These are phyloP conservation scores for Apolygus lucorum DNA, from an alignment of 1,140 invertebrate genomes.

Conservation along the genomic window DNA sequence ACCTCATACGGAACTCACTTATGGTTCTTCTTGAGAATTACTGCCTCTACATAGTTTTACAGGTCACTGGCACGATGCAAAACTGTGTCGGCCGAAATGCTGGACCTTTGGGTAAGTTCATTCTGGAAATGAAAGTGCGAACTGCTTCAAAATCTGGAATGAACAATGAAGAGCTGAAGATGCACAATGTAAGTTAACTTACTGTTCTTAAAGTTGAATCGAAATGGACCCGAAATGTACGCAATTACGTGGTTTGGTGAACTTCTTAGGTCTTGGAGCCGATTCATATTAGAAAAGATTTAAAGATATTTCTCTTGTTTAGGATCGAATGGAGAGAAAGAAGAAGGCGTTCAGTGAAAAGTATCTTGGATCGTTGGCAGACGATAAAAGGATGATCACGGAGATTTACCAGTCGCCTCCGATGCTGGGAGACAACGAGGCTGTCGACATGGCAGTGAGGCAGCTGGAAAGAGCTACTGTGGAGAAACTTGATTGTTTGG, in stretches of 20 bases:
- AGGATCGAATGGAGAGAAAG: conserved; percentile 4
- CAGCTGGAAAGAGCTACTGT: not conserved
- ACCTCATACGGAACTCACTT: no score
- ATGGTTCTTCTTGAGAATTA: no score
- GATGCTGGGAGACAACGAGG: not conserved
- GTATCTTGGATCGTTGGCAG: not conserved
- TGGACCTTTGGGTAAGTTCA: not conserved
- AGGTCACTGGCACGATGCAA: conserved; percentile 3
- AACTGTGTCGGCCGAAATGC: not conserved
- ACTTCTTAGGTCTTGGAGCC: no score
- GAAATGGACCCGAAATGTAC: no score
- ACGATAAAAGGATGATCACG: not conserved
- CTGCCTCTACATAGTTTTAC: no score
- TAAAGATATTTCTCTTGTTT: no score
- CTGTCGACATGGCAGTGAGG: not conserved
- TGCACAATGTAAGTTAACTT: not conserved
- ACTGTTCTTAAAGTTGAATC: no score
- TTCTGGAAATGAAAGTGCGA: not conserved
- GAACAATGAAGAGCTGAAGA: not conserved
- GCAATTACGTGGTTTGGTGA: no score
- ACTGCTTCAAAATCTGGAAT: not conserved
- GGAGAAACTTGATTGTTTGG: not conserved
- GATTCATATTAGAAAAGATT: no score
- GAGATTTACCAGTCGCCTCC: not conserved
- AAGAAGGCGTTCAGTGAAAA: not conserved